A percentile compares a stretch with the other conserved stretches of the same genome.
These are phyloP conservation scores for Drosophila colorata DNA, from an alignment of 2,888 invertebrate species.

Conservation along the genomic window DNA sequence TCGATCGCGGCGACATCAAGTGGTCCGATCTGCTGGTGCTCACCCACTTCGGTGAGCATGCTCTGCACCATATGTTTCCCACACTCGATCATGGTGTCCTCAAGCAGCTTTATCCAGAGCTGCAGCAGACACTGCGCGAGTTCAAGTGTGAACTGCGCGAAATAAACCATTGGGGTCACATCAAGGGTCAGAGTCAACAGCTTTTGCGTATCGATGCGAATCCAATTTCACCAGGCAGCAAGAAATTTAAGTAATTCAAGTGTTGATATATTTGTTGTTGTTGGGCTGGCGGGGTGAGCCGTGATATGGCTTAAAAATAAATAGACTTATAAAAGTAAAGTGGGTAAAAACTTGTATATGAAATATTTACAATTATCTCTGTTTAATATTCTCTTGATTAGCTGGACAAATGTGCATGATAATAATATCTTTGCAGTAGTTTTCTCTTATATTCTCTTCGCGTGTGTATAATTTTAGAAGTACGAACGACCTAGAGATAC, in stretches of 20 bases:
- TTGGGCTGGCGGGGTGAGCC: no score
- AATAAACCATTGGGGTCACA: conserved; percentile 87
- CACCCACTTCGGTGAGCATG: conserved; percentile 91
- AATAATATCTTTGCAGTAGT: no score
- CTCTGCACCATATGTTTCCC: conserved; percentile 92
- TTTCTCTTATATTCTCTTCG: neutral
- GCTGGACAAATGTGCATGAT: neutral
- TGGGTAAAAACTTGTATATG: neutral
- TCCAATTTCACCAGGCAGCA: conserved; percentile 62
- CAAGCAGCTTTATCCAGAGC: conserved; percentile 88
- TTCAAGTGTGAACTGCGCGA: conserved; percentile 76
- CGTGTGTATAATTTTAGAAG: neutral
- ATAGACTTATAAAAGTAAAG: no score
- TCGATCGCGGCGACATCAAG: conserved; percentile 89
- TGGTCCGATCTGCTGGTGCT: conserved; percentile 89
- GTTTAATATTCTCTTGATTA: neutral
- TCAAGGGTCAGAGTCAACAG: conserved; percentile 89
- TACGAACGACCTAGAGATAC: neutral
- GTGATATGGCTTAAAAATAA: no score
- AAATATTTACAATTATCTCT: neutral
- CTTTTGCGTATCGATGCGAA: conserved; percentile 86
- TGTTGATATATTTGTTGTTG: neutral
- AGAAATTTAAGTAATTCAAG: conserved; percentile 41
- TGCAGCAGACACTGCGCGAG: conserved; percentile 77
- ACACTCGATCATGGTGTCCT: conserved; percentile 91